Base-by-base conservation (phyloP, 35 echinoderm and acorn worm genomes). In the Lytechinus pictus region DNA sequence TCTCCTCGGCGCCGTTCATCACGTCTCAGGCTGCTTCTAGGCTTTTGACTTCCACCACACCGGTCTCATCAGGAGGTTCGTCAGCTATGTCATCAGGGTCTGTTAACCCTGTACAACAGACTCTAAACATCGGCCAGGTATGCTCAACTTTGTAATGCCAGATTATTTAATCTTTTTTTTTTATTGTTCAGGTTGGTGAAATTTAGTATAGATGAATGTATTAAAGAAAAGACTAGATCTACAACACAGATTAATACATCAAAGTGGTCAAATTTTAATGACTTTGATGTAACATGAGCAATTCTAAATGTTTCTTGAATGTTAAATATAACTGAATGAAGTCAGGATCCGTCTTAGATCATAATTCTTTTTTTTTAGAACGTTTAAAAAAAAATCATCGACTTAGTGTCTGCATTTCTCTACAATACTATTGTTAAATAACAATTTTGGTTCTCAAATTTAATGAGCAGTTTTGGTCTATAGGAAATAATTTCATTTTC, bases 81-180 rank as follows among this genome's bases (percentile, higher is more conserved):
- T 93, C 92, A 93, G 54, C 14, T 6, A 24, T 0, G 14, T 53
- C 92, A 27, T 28, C 53, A 0, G 16, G 33, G 16, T 93, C 92
- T 57, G 21, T 53, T 28, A 57, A 54, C 54, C 57, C 92, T 28
- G 55, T 93, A 21, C 92, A 93, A 57, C 92, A 93, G 27, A 57
- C 53, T 93, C 54, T 93, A 4, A 93, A 93, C 10, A 93, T 93
- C 57, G 92, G 92, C 5, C 92, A 93, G 92, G 92, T 93, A 93
- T n/a, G 66, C 66, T 24, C 19, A 16, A 1, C 16, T 79, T 14
- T 24, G n/a, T 6, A 79, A 24, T 79, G 66, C 66, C n/a, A 79
- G 66, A 79, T 79, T 79, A 58, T 58, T 6, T 5, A 9, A 57
- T 58, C 9, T 44, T 44, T 44, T 44, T 44, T 44, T 2, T 44